Evolutionary conservation across 2,888 invertebrate species (phyloP).

Genomic region (Cheilosia variabilis): DNA sequence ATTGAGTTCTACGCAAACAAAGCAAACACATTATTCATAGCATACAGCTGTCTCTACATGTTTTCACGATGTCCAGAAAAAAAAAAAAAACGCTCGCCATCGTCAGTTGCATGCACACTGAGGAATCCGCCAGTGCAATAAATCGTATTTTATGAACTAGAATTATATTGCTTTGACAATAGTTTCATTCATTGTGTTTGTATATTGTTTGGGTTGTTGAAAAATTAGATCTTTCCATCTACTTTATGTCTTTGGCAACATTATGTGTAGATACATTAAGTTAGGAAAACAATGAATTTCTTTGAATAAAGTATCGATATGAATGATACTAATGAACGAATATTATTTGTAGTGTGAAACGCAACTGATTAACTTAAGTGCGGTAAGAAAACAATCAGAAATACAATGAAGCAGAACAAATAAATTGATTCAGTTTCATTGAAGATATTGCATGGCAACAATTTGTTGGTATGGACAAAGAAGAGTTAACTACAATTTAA

Average conservation of each 20-base stretch:
- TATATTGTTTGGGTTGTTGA: background rate
- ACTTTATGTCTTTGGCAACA: background rate
- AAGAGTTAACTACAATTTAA: no score
- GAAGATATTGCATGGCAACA: no score
- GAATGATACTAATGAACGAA: no score
- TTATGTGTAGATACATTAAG: background rate
- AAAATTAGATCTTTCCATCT: background rate
- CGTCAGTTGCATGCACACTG: background rate
- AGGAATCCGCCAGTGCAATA: background rate
- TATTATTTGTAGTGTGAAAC: no score
- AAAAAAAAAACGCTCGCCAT: background rate
- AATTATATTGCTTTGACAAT: background rate
- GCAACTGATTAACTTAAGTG: no score
- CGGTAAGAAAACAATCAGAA: no score
- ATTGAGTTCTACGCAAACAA: background rate
- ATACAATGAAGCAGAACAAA: no score
- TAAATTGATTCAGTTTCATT: no score
- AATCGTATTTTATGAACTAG: background rate
- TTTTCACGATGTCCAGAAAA: conserved; percentile 4
- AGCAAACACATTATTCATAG: conserved; percentile 1
- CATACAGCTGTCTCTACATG: conserved; percentile 2
- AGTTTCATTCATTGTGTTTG: background rate
- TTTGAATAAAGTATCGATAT: background rate
- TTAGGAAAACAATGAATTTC: background rate
- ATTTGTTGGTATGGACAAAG: no score